These are phyloP conservation scores for Bufo bufo DNA, from an alignment of 2,113 vertebrate genomes.

Conservation along the genomic window DNA sequence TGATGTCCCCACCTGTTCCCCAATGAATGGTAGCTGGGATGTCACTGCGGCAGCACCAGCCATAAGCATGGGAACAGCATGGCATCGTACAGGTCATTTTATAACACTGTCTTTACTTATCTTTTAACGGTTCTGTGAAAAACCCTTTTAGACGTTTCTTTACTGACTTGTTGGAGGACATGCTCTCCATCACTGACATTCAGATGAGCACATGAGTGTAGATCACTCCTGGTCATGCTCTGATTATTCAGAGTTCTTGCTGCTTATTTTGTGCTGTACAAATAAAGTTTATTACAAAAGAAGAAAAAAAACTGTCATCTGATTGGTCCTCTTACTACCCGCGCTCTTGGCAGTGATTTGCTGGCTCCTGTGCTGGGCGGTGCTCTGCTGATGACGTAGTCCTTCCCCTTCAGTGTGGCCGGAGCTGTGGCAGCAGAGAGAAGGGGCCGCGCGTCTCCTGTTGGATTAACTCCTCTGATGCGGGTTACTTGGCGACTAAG, in stretches of 20 bases:
- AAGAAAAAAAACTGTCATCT: not conserved
- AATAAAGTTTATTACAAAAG: conserved; percentile 28
- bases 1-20: too few species aligned
- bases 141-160: too few species aligned
- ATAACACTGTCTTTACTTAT: too few species aligned
- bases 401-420: not conserved
- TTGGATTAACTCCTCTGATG: not conserved
- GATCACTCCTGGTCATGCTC: too few species aligned
- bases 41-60: too few species aligned
- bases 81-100: too few species aligned
- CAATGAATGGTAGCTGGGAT: too few species aligned
- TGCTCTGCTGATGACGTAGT: not conserved
- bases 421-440: not conserved
- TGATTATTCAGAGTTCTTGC: not conserved
- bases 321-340: not conserved
- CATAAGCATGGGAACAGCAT: too few species aligned
- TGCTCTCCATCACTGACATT: too few species aligned
- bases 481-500: conserved; percentile 5
- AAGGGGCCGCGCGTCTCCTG: not conserved
- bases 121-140: too few species aligned
- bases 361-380: not conserved
- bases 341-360: conserved; percentile 11
- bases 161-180: too few species aligned
- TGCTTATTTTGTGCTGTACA: not conserved
- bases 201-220: too few species aligned